phyloP scores from a whole-genome alignment of 1,140 invertebrate genomes.

The Diorhabda carinulata region DNA sequence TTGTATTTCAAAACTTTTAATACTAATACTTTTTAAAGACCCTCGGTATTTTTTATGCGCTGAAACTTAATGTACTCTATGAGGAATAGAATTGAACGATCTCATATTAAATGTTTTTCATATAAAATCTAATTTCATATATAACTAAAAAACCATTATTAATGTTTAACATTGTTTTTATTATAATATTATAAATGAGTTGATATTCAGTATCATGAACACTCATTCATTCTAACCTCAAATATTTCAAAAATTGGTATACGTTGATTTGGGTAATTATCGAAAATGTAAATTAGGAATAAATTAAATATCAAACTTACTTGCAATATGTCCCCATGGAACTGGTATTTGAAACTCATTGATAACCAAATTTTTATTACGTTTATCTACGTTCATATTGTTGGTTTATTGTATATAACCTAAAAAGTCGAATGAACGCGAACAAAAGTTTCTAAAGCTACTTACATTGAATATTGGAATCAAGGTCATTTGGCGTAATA shows the following conservation, averaged over 20 bases:
- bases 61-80: too few relatives aligned
- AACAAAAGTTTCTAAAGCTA: too few relatives aligned
- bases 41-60: too few relatives aligned
- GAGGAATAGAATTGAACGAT: too few relatives aligned
- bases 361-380: neutral
- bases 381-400: too few relatives aligned
- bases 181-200: slow-evolving; percentile 11
- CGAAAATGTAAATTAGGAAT: slow-evolving; percentile 12
- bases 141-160: slow-evolving; percentile 13
- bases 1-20: too few relatives aligned
- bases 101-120: too few relatives aligned
- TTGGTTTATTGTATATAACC: too few relatives aligned
- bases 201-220: neutral
- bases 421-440: too few relatives aligned
- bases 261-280: slow-evolving; percentile 3
- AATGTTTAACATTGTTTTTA: neutral
- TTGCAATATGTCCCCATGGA: slow-evolving; percentile 74
- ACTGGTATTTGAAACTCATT: slow-evolving; percentile 70
- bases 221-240: neutral
- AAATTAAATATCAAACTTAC: slow-evolving; percentile 43
- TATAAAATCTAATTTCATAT: neutral
- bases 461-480: too few relatives aligned
- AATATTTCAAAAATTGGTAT: neutral
- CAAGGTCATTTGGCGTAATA: too few relatives aligned
- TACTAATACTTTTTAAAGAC: too few relatives aligned